A percentile compares a stretch with the other conserved stretches of the same genome.
phyloP scores from a whole-genome alignment of 2,888 invertebrate species.

The Caenorhabditis angaria region DNA sequence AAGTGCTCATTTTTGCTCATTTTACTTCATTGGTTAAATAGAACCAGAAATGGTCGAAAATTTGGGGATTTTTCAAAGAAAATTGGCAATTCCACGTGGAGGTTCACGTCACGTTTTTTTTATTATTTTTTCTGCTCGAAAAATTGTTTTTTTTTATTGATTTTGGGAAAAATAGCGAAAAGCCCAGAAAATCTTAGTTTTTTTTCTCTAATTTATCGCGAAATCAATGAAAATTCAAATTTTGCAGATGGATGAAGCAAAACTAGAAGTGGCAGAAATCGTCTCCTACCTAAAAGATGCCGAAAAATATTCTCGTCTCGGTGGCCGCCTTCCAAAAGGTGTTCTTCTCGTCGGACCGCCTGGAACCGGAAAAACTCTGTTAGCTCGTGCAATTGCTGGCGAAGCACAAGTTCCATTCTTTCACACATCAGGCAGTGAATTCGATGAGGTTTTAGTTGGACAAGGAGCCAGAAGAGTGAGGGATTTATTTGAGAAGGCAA shows the following conservation, averaged over 20 bases:
- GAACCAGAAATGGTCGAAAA: too few species aligned
- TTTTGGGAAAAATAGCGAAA: too few species aligned
- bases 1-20: too few species aligned
- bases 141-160: too few species aligned
- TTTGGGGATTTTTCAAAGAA: too few species aligned
- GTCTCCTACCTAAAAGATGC: slow-evolving; percentile 94
- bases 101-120: too few species aligned
- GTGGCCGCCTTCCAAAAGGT: slow-evolving; percentile 92
- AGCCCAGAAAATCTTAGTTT: too few species aligned
- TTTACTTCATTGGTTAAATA: too few species aligned
- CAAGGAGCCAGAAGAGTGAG: slow-evolving; percentile 93
- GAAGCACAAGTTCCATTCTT: slow-evolving; percentile 95
- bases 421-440: slow-evolving; percentile 97
- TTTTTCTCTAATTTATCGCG: too few species aligned
- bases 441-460: slow-evolving; percentile 97
- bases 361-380: slow-evolving; percentile 91
- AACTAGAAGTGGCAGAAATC: slow-evolving; percentile 93
- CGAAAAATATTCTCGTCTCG: slow-evolving; percentile 84
- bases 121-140: too few species aligned
- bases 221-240: too few species aligned
- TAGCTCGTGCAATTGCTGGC: slow-evolving; percentile 95
- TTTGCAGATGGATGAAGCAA: slow-evolving; percentile 87
- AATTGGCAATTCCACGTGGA: too few species aligned
- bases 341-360: slow-evolving; percentile 78
- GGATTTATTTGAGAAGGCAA: slow-evolving; percentile 80